Base-by-base conservation (phyloP, 2,113 vertebrate genomes). In the Smithornis capensis region DNA sequence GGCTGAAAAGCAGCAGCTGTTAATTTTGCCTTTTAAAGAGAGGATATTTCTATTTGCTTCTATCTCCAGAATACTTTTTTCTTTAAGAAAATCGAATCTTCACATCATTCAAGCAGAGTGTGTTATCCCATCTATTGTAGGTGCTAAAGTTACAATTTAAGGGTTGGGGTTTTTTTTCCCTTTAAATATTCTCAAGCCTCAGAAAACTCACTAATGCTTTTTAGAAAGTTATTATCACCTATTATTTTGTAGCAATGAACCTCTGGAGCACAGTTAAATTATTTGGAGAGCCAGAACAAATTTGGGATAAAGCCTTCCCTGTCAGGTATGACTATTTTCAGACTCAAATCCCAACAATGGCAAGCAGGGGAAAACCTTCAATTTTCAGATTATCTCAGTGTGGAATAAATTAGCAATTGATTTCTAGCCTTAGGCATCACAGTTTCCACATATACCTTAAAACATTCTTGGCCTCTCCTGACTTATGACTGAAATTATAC, bases 331-430 rank as follows among this genome's bases (percentile, higher is more conserved):
- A 45, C 27, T 80, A 6, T 52, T 89, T 88, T 78, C 0, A 0
- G 63, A 89, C 90, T 67, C 25, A 83, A 77, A 90, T 89, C 63
- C 64, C 45, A 83, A n/a, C n/a, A 69, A 62, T 19, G 27, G 23
- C 22, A 63, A 69, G 55, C 67, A 80, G 79, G 33, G 73, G 37
- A 94, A n/a, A 92, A 68, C n/a, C 79, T 86, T 59, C 40, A 88
- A 81, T 88, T 96, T 95, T 86, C 91, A 93, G 76, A 90, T 97
- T 77, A 96, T 70, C 47, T 77, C 44, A 33, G 42, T 4, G 5
- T 57, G 64, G 75, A 83, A 63, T 83, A 90, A 77, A 74, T 55
- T 29, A 65, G 38, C 90, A 93, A 62, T 73, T 70, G 17, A 8
- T 68, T 86, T 83, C 47, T 47, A 83, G 52, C 83, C 83, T 70